Conservation (phyloP, 1,140 invertebrate species). For the Pararge aegeria region DNA sequence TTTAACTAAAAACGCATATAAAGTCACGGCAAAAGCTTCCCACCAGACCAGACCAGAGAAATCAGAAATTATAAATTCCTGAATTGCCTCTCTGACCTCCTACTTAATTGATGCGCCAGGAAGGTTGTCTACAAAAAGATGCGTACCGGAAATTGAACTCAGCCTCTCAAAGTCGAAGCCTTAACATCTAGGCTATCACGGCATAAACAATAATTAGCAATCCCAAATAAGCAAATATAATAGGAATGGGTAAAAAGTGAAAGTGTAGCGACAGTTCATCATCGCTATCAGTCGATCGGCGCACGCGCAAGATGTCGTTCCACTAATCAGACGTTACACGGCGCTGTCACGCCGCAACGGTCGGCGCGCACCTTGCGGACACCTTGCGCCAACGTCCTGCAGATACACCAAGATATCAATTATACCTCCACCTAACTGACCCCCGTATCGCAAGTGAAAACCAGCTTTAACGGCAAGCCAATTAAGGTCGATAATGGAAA, state of each 20-base stretch:
- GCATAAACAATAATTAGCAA: too few species aligned
- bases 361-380: constrained; percentile 55
- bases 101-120: too few species aligned
- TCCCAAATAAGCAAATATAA: too few species aligned
- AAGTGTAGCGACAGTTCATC: constrained; percentile 11
- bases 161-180: too few species aligned
- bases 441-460: constrained; percentile 5
- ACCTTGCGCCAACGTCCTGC: constrained; percentile 58
- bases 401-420: constrained; percentile 55
- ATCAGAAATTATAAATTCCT: too few species aligned
- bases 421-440: constrained; percentile 23
- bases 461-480: neutral
- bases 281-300: constrained; percentile 27
- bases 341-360: constrained; percentile 55
- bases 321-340: constrained; percentile 65
- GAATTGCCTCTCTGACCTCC: too few species aligned
- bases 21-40: too few species aligned
- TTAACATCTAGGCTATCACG: too few species aligned
- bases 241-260: constrained; percentile 14
- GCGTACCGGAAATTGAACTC: too few species aligned
- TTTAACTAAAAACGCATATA: too few species aligned
- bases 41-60: too few species aligned
- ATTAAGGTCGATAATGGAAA: constrained; percentile 7
- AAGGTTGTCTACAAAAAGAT: too few species aligned
- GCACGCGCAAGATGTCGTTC: constrained; percentile 35